Evolutionary conservation across 1,140 invertebrate species (phyloP).

Genomic region (Myzus persicae): DNA sequence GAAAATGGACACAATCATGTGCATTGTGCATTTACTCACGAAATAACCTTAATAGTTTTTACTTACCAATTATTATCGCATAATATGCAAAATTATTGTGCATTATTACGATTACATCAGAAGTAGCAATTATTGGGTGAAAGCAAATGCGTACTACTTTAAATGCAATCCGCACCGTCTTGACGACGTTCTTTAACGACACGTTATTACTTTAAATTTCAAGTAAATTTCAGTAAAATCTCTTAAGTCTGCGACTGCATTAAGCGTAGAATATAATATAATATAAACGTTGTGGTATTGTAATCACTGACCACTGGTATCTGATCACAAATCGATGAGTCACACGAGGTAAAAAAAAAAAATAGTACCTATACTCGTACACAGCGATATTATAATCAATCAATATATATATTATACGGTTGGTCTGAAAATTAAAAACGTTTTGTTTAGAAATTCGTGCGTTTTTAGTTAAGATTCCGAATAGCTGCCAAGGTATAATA

Average conservation of each 20-base stretch:
- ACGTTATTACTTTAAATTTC: not conserved
- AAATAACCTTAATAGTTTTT: not conserved
- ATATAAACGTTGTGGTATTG: not conserved
- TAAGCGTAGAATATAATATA: not conserved
- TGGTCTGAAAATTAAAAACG: not conserved
- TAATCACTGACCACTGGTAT: not conserved
- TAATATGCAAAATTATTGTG: not conserved
- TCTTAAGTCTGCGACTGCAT: not conserved
- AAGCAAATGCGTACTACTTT: not conserved
- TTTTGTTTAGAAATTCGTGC: not conserved
- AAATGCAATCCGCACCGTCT: too few species aligned
- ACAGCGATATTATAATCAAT: not conserved
- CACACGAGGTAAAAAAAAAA: not conserved
- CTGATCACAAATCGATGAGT: not conserved
- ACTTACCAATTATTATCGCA: not conserved
- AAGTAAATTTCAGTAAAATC: not conserved
- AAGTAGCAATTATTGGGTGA: not conserved
- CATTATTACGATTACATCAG: not conserved
- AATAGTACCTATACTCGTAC: too few species aligned
- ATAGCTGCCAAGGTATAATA: slow-evolving; percentile 33
- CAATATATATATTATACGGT: not conserved
- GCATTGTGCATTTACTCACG: not conserved
- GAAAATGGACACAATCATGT: not conserved
- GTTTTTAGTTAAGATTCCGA: not conserved
- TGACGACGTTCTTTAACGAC: not conserved